Conservation (phyloP, 1,140 invertebrate genomes). For the Harpegnathos saltator region DNA sequence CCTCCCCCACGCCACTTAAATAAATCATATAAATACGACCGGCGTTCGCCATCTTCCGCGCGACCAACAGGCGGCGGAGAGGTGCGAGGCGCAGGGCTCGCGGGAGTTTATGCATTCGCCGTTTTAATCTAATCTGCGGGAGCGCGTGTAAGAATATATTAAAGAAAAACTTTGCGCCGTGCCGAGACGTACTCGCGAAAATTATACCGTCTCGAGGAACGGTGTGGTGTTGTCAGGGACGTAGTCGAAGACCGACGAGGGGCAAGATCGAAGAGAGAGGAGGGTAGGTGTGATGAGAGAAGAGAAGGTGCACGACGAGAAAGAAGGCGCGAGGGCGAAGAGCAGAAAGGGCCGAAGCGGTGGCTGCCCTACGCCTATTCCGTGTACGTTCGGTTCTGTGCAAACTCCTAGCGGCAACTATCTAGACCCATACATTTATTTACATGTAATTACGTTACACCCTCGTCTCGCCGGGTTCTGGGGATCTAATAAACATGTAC, state of each 20-base stretch:
- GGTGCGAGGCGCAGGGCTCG: neutral
- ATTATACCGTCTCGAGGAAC: constrained; percentile 77
- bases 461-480: constrained; percentile 49
- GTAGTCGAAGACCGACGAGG: constrained; percentile 8
- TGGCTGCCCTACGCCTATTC: constrained; percentile 58
- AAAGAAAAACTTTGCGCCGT: constrained; percentile 83
- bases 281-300: neutral
- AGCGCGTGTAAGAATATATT: constrained; percentile 85
- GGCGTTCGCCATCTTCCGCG: constrained; percentile 73
- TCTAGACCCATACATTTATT: constrained; percentile 81
- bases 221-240: constrained; percentile 3
- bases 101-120: constrained; percentile 81
- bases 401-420: constrained; percentile 66
- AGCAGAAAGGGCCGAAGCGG: constrained; percentile 46
- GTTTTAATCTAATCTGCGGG: constrained; percentile 85
- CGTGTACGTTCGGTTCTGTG: constrained; percentile 44
- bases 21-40: constrained; percentile 84
- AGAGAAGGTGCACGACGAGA: constrained; percentile 12
- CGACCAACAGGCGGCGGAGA: constrained; percentile 44
- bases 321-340: constrained; percentile 33
- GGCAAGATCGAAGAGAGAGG: neutral
- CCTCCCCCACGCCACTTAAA: constrained; percentile 76
- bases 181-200: constrained; percentile 77
- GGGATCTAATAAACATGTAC: constrained; percentile 73
- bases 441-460: constrained; percentile 79